Conservation (phyloP, 2,113 vertebrate genomes). For the Brienomyrus longianalis region DNA sequence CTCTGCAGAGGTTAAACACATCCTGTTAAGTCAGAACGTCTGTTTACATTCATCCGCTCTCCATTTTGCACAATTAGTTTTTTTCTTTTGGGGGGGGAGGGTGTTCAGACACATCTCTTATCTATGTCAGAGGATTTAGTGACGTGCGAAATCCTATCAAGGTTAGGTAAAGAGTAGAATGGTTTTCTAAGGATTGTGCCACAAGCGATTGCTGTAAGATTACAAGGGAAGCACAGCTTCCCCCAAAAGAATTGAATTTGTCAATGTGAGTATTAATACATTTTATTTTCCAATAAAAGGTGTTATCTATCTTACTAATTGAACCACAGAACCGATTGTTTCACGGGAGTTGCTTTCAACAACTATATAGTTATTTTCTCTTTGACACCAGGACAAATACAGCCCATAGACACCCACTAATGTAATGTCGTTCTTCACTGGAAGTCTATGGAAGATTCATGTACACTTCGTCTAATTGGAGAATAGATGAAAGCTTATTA, state of each 20-base stretch:
- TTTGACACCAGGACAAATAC: no score
- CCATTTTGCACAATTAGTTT: conserved; percentile 23
- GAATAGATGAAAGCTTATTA: no score
- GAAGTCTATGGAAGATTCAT: not conserved
- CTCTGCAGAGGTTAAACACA: conserved; percentile 36
- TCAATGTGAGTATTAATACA: no score
- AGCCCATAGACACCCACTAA: no score
- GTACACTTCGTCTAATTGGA: not conserved
- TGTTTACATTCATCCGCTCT: conserved; percentile 64
- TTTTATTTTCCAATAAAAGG: no score
- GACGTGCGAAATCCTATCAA: not conserved
- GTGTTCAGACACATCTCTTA: not conserved
- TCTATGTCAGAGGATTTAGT: not conserved
- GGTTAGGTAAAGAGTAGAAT: not conserved
- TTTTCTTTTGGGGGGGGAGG: not conserved
- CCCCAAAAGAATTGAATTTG: no score
- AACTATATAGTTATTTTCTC: no score
- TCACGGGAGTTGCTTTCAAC: no score
- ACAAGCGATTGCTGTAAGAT: not conserved
- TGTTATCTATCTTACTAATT: no score
- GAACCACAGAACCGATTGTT: no score
- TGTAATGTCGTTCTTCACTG: not conserved
- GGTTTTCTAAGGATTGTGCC: not conserved
- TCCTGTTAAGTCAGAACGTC: conserved; percentile 62
- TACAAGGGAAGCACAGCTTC: not conserved